phyloP scores from a whole-genome alignment of 1,140 invertebrate genomes.

The Acromyrmex charruanus region DNA sequence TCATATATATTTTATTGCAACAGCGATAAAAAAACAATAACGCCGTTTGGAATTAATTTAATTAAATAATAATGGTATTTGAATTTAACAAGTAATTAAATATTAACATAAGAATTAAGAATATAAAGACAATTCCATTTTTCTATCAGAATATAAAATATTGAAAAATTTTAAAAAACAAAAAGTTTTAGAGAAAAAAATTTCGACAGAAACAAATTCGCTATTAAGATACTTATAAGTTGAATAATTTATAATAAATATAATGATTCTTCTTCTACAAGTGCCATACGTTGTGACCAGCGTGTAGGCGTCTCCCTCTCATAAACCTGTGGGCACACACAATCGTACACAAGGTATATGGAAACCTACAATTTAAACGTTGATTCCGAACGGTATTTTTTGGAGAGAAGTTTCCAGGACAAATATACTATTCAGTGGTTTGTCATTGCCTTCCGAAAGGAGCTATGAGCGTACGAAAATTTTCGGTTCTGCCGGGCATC shows the following conservation, averaged over 20 bases:
- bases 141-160: neutral
- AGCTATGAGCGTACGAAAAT: too few relatives aligned
- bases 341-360: too few relatives aligned
- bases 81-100: conserved; percentile 18
- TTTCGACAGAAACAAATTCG: neutral
- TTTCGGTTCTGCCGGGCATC: too few relatives aligned
- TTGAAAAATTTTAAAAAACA: neutral
- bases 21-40: neutral
- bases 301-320: too few relatives aligned
- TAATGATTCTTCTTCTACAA: too few relatives aligned
- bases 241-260: neutral
- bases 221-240: neutral
- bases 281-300: too few relatives aligned
- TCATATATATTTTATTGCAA: neutral
- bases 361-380: neutral
- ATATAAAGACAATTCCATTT: neutral
- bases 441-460: too few relatives aligned
- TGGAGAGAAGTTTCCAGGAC: too few relatives aligned
- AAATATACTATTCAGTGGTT: too few relatives aligned
- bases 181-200: neutral
- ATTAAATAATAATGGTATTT: neutral
- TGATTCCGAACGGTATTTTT: too few relatives aligned
- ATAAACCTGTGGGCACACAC: too few relatives aligned
- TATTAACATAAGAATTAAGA: neutral
- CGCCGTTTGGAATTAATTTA: neutral